Conservation (phyloP, 2,888 invertebrate species). For the Cartodere bifasciata region DNA sequence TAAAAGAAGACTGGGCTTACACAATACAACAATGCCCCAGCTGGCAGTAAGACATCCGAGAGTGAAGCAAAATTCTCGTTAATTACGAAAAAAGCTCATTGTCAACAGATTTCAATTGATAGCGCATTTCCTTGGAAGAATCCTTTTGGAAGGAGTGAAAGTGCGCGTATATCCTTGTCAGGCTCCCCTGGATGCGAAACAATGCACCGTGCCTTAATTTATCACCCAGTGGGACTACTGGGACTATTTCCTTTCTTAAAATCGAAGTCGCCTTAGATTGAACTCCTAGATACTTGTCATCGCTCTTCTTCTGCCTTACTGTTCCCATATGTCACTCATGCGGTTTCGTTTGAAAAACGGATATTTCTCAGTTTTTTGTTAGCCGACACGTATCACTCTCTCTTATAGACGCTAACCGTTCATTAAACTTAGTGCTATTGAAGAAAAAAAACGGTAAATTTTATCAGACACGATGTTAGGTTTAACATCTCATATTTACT, state of each 20-base stretch:
- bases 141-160: conserved; percentile 18
- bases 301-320: conserved; percentile 21
- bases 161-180: conserved; percentile 27
- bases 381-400: too few species aligned
- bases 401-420: too few species aligned
- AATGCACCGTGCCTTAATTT: conserved; percentile 28
- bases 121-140: conserved; percentile 23
- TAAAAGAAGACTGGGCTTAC: too few species aligned
- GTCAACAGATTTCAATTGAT: conserved; percentile 28
- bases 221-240: conserved; percentile 29
- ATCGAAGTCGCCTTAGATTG: conserved; percentile 25
- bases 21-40: too few species aligned
- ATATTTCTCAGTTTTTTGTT: too few species aligned
- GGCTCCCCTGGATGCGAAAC: conserved; percentile 27
- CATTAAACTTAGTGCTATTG: too few species aligned
- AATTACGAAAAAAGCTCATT: conserved; percentile 26
- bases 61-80: conserved; percentile 24
- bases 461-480: too few species aligned
- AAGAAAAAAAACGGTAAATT: too few species aligned
- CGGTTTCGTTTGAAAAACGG: too few species aligned
- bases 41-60: too few species aligned
- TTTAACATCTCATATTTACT: too few species aligned
- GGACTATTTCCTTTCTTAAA: conserved; percentile 29
- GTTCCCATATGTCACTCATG: conserved; percentile 14
- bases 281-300: conserved; percentile 27